These are phyloP conservation scores for Phainopepla nitens DNA, from an alignment of 2,113 vertebrate genomes.

Conservation along the genomic window DNA sequence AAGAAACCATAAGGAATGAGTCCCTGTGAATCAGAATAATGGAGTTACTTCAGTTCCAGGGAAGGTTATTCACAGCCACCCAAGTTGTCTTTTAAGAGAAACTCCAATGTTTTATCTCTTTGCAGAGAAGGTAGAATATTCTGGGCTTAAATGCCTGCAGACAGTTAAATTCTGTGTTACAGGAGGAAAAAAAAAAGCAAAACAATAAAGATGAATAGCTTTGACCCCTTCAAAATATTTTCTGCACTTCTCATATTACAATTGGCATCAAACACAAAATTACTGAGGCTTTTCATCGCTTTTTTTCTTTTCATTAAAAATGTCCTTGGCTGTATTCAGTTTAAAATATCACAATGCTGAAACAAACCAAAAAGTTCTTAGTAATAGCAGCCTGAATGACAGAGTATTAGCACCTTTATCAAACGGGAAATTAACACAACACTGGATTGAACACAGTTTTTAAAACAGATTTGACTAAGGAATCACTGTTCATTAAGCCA, in stretches of 20 bases:
- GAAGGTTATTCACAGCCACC: background rate
- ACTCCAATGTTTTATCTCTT: background rate
- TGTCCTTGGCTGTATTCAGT: background rate
- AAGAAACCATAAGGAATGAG: background rate
- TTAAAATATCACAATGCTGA: conserved; percentile 12
- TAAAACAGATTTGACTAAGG: background rate
- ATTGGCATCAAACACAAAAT: conserved; percentile 5
- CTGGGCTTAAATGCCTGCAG: background rate
- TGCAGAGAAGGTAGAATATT: background rate
- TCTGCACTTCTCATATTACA: background rate
- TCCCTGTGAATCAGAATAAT: background rate
- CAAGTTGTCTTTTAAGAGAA: background rate
- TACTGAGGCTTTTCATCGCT: background rate
- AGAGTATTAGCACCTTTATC: conserved; percentile 11
- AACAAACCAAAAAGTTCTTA: conserved; percentile 21
- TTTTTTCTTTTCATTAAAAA: conserved; percentile 34
- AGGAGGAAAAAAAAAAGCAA: background rate
- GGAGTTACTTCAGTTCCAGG: background rate
- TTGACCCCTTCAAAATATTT: conserved; percentile 38
- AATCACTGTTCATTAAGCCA: background rate
- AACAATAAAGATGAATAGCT: background rate
- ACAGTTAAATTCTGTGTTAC: background rate
- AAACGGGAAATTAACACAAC: background rate
- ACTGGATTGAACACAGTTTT: background rate
- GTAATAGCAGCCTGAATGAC: background rate